A percentile compares a stretch with the other conserved stretches of the same genome.
These are phyloP conservation scores for Bradypodion ventrale DNA, from an alignment of 2,797 vertebrate species.

Conservation along the genomic window DNA sequence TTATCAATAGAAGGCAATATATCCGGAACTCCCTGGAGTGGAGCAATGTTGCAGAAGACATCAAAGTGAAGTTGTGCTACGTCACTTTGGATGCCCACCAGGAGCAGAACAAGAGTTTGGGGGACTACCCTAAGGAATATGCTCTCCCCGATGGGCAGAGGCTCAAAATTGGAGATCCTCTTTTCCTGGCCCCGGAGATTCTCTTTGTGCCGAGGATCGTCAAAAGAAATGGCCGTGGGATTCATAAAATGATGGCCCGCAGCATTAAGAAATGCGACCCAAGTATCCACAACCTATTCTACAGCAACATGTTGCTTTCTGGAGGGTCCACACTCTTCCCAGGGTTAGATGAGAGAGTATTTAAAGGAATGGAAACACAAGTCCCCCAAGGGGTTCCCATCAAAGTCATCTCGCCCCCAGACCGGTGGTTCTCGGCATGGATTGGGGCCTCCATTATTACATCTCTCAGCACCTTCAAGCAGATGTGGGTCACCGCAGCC, in stretches of 20 bases:
- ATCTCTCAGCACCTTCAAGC: slow-evolving; percentile 69
- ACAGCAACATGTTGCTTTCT: slow-evolving; percentile 57
- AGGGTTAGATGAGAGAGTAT: slow-evolving; percentile 62
- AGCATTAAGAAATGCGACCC: slow-evolving; percentile 66
- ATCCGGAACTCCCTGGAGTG: slow-evolving; percentile 41
- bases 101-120: slow-evolving; percentile 26
- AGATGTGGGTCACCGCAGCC: slow-evolving; percentile 65
- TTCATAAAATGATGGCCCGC: slow-evolving; percentile 48
- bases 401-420: slow-evolving; percentile 59
- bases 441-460: slow-evolving; percentile 69
- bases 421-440: slow-evolving; percentile 70
- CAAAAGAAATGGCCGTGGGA: slow-evolving; percentile 45
- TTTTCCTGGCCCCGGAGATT: slow-evolving; percentile 64
- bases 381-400: slow-evolving; percentile 58
- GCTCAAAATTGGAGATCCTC: slow-evolving; percentile 48
- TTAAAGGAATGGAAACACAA: slow-evolving; percentile 60
- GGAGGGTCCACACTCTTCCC: slow-evolving; percentile 66
- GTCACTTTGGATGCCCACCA: slow-evolving; percentile 49
- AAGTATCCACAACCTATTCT: slow-evolving; percentile 56
- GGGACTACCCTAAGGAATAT: slow-evolving; percentile 56
- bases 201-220: slow-evolving; percentile 58
- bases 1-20: slow-evolving; percentile 48
- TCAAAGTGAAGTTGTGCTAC: slow-evolving; percentile 72
- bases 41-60: slow-evolving; percentile 48
- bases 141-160: slow-evolving; percentile 54